A percentile compares a stretch with the other conserved stretches of the same genome.
phyloP scores from a whole-genome alignment of 2,797 vertebrate species.

The Falco concolor region DNA sequence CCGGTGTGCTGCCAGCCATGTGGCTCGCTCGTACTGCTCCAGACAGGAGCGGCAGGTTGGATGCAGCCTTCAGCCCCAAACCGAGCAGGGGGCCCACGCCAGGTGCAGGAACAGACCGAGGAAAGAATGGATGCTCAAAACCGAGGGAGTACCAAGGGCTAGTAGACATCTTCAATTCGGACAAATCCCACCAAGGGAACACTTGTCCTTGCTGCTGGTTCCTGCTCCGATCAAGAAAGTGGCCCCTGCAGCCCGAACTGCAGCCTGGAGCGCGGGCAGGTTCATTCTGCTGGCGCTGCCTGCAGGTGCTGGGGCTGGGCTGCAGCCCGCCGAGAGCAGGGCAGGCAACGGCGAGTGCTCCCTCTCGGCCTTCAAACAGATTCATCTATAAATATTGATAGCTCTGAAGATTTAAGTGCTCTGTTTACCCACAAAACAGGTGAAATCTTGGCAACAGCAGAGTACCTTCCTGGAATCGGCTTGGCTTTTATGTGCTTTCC shows the following conservation, averaged over 20 bases:
- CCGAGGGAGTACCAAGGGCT: neutral
- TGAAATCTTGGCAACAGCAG: constrained; percentile 15
- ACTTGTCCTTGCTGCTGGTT: neutral
- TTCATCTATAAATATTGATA: constrained; percentile 51
- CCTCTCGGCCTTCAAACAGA: constrained; percentile 12
- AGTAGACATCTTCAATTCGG: neutral
- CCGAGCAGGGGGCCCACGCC: neutral
- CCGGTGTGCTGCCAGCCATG: neutral
- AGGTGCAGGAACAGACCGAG: neutral
- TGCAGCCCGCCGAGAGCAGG: neutral
- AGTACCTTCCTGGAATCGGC: neutral
- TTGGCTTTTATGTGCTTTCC: neutral
- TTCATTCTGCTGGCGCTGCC: neutral
- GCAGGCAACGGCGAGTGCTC: neutral
- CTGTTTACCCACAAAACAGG: constrained; percentile 13
- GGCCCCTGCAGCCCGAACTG: accelerated
- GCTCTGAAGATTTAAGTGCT: constrained; percentile 12
- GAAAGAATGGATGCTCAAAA: neutral
- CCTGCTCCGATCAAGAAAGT: neutral
- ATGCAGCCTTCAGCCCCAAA: neutral
- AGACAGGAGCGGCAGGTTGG: neutral
- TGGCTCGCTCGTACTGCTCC: neutral
- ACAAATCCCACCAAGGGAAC: neutral
- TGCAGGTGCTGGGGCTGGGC: neutral
- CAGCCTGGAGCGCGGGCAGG: accelerated